phyloP scores from a whole-genome alignment of 2,888 invertebrate genomes.

The Hecatera dysodea region DNA sequence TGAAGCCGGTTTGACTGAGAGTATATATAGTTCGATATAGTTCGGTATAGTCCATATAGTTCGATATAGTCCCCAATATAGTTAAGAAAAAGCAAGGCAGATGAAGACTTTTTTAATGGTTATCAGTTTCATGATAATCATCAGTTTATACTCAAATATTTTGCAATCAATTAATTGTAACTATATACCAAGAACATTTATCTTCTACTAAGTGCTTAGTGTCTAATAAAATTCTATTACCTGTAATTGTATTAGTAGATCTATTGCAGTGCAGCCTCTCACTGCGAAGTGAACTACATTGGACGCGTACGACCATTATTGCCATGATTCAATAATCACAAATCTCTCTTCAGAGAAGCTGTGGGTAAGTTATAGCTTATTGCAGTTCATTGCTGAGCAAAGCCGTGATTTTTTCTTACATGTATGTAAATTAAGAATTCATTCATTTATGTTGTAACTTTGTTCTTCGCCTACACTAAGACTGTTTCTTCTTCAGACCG shows the following conservation, averaged over 20 bases:
- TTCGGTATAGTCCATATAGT: no score
- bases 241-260: constrained; percentile 4
- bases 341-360: constrained; percentile 24
- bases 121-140: no score
- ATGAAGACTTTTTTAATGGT: no score
- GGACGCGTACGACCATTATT: background rate
- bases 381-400: background rate
- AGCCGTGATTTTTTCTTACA: background rate
- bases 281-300: constrained; percentile 26
- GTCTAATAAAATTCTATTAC: constrained; percentile 17
- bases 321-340: constrained; percentile 5
- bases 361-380: background rate
- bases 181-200: background rate
- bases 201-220: background rate
- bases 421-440: no score
- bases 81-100: no score
- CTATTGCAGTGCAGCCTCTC: constrained; percentile 2
- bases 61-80: no score
- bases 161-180: background rate
- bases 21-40: no score
- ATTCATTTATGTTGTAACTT: no score
- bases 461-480: no score
- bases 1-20: no score
- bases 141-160: no score
- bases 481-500: no score